Percentiles rank a stretch among this genome's conserved stretches.
These are phyloP conservation scores for Cranoglanis bouderius DNA, from an alignment of 2,113 vertebrate species.

Conservation along the genomic window DNA sequence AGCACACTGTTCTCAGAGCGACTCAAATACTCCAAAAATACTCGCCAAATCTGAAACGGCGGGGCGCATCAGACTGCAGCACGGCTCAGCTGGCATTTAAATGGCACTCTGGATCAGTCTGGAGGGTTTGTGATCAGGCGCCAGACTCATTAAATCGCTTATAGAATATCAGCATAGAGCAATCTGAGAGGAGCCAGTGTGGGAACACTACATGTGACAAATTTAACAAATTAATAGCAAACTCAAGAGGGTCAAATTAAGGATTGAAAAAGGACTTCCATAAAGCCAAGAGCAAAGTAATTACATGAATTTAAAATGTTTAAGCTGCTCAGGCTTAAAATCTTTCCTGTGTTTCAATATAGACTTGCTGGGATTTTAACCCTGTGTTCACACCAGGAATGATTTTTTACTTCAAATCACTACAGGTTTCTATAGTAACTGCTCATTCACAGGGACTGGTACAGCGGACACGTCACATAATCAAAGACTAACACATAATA, in stretches of 20 bases:
- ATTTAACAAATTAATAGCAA: neutral
- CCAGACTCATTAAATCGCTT: conserved; percentile 18
- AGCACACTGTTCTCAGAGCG: neutral
- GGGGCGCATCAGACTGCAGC: neutral
- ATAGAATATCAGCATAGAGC: conserved; percentile 24
- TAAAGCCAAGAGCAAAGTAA: neutral
- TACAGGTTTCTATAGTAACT: conserved; percentile 1
- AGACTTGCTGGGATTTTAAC: neutral
- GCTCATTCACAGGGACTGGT: neutral
- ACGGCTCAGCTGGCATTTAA: conserved; percentile 21
- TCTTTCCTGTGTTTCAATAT: neutral
- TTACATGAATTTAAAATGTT: neutral
- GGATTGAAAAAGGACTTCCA: neutral
- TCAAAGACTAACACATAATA: neutral
- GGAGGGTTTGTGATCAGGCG: neutral
- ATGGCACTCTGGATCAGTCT: conserved; percentile 9
- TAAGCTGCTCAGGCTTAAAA: neutral
- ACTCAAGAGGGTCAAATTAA: neutral
- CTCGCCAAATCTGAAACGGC: neutral
- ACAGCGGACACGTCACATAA: neutral
- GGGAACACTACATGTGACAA: neutral
- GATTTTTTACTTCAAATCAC: neutral
- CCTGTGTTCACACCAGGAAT: neutral
- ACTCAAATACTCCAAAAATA: conserved; percentile 1
- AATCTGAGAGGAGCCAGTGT: neutral